Conservation (phyloP, 2,113 vertebrate species). For the Amphilophus citrinellus region DNA sequence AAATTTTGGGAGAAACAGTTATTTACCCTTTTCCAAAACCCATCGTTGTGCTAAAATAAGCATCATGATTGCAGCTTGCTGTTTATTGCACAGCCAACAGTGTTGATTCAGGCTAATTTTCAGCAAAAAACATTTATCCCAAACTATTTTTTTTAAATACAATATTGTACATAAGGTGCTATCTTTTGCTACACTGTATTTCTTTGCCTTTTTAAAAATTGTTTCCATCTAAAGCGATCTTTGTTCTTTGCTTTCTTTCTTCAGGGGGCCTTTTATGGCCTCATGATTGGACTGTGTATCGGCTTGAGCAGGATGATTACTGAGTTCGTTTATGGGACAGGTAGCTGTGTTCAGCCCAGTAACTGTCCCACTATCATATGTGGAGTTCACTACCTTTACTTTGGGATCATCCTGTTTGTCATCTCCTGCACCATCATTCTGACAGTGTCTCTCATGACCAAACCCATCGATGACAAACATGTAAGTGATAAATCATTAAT, state of each 20-base stretch:
- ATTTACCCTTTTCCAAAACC: neutral
- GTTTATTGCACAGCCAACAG: neutral
- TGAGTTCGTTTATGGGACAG: slow-evolving; percentile 91
- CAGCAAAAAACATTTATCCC: no score
- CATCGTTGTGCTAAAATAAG: neutral
- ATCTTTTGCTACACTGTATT: neutral
- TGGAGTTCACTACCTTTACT: slow-evolving; percentile 95
- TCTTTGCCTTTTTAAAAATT: neutral
- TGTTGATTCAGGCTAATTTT: no score
- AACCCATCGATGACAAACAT: slow-evolving; percentile 92
- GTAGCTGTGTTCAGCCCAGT: slow-evolving; percentile 88
- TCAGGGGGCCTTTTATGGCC: slow-evolving; percentile 96
- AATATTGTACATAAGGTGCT: neutral
- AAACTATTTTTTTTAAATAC: neutral
- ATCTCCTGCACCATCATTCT: slow-evolving; percentile 78
- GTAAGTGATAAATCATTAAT: slow-evolving; percentile 79
- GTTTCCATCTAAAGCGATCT: neutral
- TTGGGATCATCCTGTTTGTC: slow-evolving; percentile 89
- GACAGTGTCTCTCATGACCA: slow-evolving; percentile 88
- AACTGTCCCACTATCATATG: slow-evolving; percentile 92
- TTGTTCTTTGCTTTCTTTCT: neutral
- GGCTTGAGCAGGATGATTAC: slow-evolving; percentile 90
- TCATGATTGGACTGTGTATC: slow-evolving; percentile 84
- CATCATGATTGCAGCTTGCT: neutral
- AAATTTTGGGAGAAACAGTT: neutral